phyloP scores from a whole-genome alignment of 2,113 vertebrate genomes.

The Ammodytes dubius region DNA sequence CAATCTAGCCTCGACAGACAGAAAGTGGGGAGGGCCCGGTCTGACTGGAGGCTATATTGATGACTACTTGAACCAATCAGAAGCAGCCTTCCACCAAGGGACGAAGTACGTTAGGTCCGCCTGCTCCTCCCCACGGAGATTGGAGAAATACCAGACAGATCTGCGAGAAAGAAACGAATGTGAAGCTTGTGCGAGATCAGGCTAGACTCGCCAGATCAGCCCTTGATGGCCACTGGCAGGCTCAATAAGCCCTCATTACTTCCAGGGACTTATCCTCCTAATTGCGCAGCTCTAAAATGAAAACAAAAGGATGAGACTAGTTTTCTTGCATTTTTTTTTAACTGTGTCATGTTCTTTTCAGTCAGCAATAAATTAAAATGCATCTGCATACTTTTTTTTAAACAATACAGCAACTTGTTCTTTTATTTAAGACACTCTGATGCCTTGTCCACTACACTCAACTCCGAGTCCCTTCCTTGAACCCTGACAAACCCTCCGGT shows the following conservation, averaged over 20 bases:
- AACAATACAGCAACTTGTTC: neutral
- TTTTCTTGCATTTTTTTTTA: constrained; percentile 3
- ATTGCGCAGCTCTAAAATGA: neutral
- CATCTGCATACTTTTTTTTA: neutral
- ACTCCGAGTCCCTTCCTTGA: neutral
- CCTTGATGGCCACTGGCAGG: neutral
- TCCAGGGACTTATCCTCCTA: constrained; percentile 12
- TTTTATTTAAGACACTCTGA: neutral
- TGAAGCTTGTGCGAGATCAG: no score
- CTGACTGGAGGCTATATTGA: no score
- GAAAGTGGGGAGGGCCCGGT: no score
- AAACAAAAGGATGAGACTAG: neutral
- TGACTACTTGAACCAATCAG: no score
- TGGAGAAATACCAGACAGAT: no score
- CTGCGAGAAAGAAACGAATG: no score
- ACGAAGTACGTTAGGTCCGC: no score
- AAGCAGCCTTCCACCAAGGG: no score
- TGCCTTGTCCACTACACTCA: neutral
- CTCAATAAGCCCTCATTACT: neutral
- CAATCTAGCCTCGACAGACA: no score
- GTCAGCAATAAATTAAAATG: neutral
- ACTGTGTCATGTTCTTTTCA: neutral
- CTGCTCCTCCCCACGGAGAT: no score
- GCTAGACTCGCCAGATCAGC: neutral
- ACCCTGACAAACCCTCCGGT: neutral